Evolutionary conservation across 2,797 vertebrate genomes (phyloP).

Genomic region (Chelidonichthys spinosus): DNA sequence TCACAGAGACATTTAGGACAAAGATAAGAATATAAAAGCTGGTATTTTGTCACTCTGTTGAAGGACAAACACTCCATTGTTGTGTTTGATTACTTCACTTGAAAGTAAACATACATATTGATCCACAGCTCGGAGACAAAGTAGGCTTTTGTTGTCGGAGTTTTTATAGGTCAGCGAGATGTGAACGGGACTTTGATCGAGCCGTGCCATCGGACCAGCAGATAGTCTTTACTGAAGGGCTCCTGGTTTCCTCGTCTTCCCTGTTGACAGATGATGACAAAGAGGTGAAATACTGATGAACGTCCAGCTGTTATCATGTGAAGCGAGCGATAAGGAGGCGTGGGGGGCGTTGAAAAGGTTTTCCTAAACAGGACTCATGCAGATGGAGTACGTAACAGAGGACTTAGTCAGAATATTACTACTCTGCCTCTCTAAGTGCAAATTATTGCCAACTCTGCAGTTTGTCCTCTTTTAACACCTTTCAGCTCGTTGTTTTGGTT

Average conservation of each 20-base stretch:
- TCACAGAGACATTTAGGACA: neutral
- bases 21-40: conserved; percentile 10
- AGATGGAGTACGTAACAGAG: neutral
- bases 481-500: too few relatives aligned
- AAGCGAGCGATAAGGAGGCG: neutral
- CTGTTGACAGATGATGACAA: conserved; percentile 40
- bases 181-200: conserved; percentile 58
- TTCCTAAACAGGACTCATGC: neutral
- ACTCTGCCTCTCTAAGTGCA: too few relatives aligned
- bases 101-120: neutral
- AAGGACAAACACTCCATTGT: neutral
- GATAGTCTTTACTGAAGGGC: conserved; percentile 26
- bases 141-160: too few relatives aligned
- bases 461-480: too few relatives aligned
- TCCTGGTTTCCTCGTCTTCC: conserved; percentile 1
- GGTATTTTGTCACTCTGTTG: neutral
- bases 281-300: conserved; percentile 31
- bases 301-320: conserved; percentile 6
- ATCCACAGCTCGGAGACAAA: neutral
- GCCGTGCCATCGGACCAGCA: conserved; percentile 13
- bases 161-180: conserved; percentile 18
- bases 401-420: accelerated
- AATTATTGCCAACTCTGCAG: too few relatives aligned
- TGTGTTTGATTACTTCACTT: conserved; percentile 3
- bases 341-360: neutral